Evolutionary conservation across 2,797 vertebrate genomes (phyloP).

Genomic region (Acanthurus leucopareius): DNA sequence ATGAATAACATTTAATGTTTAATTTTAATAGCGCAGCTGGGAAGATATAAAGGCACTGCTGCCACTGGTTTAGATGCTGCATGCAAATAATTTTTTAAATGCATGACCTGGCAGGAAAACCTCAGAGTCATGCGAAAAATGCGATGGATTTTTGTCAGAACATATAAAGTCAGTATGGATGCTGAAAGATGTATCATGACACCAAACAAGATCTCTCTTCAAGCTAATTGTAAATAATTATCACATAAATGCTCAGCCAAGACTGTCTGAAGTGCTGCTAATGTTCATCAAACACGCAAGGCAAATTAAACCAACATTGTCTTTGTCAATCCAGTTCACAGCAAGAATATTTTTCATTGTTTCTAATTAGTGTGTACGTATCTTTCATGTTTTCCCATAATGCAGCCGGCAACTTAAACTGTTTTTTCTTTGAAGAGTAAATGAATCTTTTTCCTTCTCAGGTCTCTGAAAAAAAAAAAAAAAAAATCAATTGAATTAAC

Average conservation of each 20-base stretch:
- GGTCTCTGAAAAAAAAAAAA: not conserved
- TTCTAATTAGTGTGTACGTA: conserved; percentile 23
- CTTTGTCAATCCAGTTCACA: conserved; percentile 4
- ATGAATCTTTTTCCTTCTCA: not conserved
- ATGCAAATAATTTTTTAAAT: conserved; percentile 11
- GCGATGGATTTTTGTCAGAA: not conserved
- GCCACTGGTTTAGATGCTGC: conserved; percentile 16
- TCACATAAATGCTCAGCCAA: not conserved
- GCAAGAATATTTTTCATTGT: not conserved
- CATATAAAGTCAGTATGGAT: conserved; percentile 14
- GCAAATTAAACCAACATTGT: not conserved
- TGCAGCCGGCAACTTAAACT: conserved; percentile 15
- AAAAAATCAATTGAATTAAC: conserved; percentile 34
- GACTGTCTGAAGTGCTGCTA: not conserved
- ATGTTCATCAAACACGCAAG: not conserved
- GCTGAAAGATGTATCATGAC: conserved; percentile 18
- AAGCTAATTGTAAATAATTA: not conserved
- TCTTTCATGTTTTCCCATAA: conserved; percentile 14
- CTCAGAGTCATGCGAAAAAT: conserved; percentile 3
- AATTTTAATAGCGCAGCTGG: conserved; percentile 17
- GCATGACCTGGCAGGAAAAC: conserved; percentile 5
- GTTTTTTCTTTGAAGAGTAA: conserved; percentile 27
- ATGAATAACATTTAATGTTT: not conserved
- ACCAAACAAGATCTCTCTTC: not conserved
- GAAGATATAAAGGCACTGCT: conserved; percentile 17